A percentile compares a stretch with the other conserved stretches of the same genome.
Conservation (phyloP, 2,797 vertebrate genomes). For the Meriones psammophilus region DNA sequence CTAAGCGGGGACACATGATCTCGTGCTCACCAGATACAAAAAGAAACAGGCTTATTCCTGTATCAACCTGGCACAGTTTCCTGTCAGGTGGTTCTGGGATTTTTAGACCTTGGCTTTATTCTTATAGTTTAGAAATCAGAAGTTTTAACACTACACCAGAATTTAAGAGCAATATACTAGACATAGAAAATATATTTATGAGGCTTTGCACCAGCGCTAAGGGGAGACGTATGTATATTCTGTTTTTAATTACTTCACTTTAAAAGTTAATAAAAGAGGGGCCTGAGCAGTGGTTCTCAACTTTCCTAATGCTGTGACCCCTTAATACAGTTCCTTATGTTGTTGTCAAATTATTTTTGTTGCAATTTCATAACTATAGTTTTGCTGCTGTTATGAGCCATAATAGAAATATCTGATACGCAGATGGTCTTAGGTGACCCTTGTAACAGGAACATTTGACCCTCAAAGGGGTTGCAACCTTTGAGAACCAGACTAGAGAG, state of each 20-base stretch:
- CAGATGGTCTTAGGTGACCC: not conserved
- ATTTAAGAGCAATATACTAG: constrained; percentile 41
- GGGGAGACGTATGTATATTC: not conserved
- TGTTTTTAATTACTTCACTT: constrained; percentile 50
- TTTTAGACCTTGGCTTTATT: constrained; percentile 41
- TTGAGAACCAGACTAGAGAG: not conserved
- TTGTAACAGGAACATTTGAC: not conserved
- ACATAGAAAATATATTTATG: constrained; percentile 15
- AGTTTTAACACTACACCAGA: not conserved
- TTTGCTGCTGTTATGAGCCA: not conserved
- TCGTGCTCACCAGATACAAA: not conserved
- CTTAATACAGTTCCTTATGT: not conserved
- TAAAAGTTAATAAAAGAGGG: not conserved
- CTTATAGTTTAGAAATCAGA: constrained; percentile 28
- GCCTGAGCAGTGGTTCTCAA: not conserved
- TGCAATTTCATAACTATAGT: not conserved
- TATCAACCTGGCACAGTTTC: not conserved
- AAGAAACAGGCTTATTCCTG: constrained; percentile 7
- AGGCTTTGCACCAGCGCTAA: not conserved
- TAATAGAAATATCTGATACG: not conserved
- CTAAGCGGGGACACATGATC: not conserved
- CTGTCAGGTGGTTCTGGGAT: not conserved
- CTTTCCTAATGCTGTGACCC: not conserved
- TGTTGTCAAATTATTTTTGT: not conserved
- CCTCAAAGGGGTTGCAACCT: not conserved